phyloP scores from a whole-genome alignment of 2,888 invertebrate species.

The Eilema caniola region DNA sequence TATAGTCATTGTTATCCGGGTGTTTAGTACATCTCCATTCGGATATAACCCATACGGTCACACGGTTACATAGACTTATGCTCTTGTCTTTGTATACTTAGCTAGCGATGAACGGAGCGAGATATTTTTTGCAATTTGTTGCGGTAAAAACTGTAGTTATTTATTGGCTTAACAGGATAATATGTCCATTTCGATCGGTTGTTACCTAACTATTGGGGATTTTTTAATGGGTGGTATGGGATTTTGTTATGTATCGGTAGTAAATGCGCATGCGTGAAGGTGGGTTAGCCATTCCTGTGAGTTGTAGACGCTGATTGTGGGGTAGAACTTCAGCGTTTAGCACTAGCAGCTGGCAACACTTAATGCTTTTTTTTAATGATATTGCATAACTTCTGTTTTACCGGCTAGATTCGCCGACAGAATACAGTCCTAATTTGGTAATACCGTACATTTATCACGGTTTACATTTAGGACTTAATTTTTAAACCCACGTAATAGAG shows the following conservation, averaged over 20 bases:
- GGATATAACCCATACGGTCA: conserved; percentile 39
- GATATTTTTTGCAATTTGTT: conserved; percentile 31
- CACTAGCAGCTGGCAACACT: not conserved
- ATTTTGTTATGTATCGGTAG: conserved; percentile 51
- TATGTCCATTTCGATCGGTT: conserved; percentile 47
- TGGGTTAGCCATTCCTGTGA: conserved; percentile 38
- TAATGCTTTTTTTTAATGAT: not conserved
- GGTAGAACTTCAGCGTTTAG: conserved; percentile 11
- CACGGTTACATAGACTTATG: conserved; percentile 33
- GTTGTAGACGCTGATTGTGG: conserved; percentile 14
- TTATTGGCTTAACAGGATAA: conserved; percentile 29
- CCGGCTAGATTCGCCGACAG: not conserved
- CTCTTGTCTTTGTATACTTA: conserved; percentile 55
- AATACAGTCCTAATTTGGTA: not conserved
- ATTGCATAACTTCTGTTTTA: conserved; percentile 12
- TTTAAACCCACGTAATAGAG: too few species aligned
- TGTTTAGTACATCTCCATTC: conserved; percentile 62
- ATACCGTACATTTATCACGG: not conserved
- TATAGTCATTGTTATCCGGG: conserved; percentile 61
- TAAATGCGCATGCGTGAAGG: conserved; percentile 63
- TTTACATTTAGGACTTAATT: not conserved
- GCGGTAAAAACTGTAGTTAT: conserved; percentile 19
- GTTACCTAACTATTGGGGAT: conserved; percentile 59
- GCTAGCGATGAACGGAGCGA: conserved; percentile 27
- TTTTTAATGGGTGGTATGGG: conserved; percentile 62